Conservation (phyloP, 2,888 invertebrate genomes). For the Conchocele bisecta region DNA sequence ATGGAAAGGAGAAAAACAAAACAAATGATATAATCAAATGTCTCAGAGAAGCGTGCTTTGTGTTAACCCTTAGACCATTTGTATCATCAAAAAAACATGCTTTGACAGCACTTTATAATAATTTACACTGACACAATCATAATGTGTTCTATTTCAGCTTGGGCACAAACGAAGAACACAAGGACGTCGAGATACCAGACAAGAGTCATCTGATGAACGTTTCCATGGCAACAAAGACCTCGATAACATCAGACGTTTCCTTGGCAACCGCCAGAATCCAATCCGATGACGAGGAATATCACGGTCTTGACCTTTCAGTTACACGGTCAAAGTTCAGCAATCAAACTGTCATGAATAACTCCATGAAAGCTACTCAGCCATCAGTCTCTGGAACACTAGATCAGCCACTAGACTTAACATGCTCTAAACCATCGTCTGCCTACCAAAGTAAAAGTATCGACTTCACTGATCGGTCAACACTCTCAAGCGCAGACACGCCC, state of each 20-base stretch:
- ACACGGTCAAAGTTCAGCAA: conserved; percentile 38
- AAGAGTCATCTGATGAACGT: too few relatives aligned
- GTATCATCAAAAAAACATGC: too few relatives aligned
- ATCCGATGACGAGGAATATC: conserved; percentile 50
- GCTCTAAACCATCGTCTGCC: conserved; percentile 19
- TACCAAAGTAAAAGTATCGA: conserved; percentile 11
- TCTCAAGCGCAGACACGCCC: conserved; percentile 28
- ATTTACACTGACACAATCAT: too few relatives aligned
- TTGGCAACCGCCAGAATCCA: conserved; percentile 45
- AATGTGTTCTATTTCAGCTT: too few relatives aligned
- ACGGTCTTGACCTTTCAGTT: conserved; percentile 46
- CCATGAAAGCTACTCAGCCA: conserved; percentile 27
- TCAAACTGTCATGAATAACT: conserved; percentile 43
- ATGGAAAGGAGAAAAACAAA: too few relatives aligned
- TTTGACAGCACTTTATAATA: too few relatives aligned
- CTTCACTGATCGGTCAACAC: too few relatives aligned
- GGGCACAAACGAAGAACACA: too few relatives aligned
- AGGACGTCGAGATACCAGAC: conserved; percentile 36
- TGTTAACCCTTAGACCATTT: too few relatives aligned
- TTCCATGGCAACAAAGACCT: conserved; percentile 24
- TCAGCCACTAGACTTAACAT: conserved; percentile 48
- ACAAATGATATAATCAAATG: too few relatives aligned
- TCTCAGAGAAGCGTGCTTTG: too few relatives aligned
- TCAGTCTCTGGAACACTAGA: conserved; percentile 14
- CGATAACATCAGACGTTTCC: conserved; percentile 45